These are phyloP conservation scores for Catocala nupta DNA, from an alignment of 2,888 invertebrate genomes.

Conservation along the genomic window DNA sequence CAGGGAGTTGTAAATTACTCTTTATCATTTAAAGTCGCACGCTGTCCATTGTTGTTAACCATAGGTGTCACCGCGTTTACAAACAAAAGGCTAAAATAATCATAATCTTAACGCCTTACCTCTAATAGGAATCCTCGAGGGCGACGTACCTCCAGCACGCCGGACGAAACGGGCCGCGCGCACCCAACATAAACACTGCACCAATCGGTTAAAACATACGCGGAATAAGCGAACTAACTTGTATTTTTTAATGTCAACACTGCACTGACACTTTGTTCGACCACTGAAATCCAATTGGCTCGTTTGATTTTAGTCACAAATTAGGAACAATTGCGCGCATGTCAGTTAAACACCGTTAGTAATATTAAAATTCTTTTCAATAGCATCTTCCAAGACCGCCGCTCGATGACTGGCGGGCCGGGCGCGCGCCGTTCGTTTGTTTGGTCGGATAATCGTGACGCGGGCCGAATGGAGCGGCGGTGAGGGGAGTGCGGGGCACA, in stretches of 20 bases:
- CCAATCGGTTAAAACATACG: slow-evolving; percentile 75
- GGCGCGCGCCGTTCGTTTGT: slow-evolving; percentile 62
- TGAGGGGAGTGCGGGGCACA: slow-evolving; percentile 49
- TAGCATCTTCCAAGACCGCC: slow-evolving; percentile 66
- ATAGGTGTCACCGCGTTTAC: slow-evolving; percentile 36
- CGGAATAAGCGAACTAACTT: slow-evolving; percentile 60
- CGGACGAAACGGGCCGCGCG: slow-evolving; percentile 79
- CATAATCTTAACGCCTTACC: slow-evolving; percentile 68
- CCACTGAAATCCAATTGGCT: slow-evolving; percentile 82
- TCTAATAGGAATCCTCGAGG: slow-evolving; percentile 80
- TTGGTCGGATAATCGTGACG: slow-evolving; percentile 62
- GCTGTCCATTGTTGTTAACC: slow-evolving; percentile 29
- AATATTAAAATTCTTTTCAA: slow-evolving; percentile 45
- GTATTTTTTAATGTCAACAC: slow-evolving; percentile 64
- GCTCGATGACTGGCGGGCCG: slow-evolving; percentile 81
- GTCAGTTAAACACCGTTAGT: slow-evolving; percentile 68
- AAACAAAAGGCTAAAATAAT: slow-evolving; percentile 65
- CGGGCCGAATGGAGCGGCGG: slow-evolving; percentile 44
- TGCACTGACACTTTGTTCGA: slow-evolving; percentile 72
- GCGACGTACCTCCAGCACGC: slow-evolving; percentile 83
- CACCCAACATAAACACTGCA: slow-evolving; percentile 86
- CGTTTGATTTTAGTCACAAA: slow-evolving; percentile 81
- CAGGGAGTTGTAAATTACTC: slow-evolving; percentile 49
- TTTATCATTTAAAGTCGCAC: slow-evolving; percentile 30
- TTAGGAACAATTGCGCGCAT: slow-evolving; percentile 77